Evolutionary conservation across 2,888 invertebrate species (phyloP).

Genomic region (Apeira syringaria): DNA sequence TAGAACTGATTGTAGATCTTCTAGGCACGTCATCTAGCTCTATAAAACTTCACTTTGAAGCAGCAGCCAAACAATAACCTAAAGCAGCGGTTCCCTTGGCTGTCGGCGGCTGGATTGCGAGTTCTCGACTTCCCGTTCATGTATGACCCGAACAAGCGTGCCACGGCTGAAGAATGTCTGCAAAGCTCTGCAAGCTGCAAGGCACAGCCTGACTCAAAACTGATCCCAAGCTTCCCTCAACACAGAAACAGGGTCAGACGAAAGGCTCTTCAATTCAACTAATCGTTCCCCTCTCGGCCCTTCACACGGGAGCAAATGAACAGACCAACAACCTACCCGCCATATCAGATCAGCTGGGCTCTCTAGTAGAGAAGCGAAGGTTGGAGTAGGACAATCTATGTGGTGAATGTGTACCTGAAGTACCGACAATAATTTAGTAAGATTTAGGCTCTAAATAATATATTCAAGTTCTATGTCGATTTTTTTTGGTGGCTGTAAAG

Average conservation of each 20-base stretch:
- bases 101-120: constrained; percentile 94
- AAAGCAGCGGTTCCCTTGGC: constrained; percentile 95
- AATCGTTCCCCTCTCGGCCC: constrained; percentile 68
- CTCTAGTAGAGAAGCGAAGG: constrained; percentile 91
- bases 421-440: background rate
- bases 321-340: constrained; percentile 90
- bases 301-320: constrained; percentile 86
- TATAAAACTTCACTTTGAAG: constrained; percentile 95
- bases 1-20: constrained; percentile 97
- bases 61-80: constrained; percentile 97
- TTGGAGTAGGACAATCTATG: constrained; percentile 68
- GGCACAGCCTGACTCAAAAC: constrained; percentile 96
- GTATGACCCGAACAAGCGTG: constrained; percentile 98
- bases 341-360: constrained; percentile 92
- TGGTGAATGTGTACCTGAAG: background rate
- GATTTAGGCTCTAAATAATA: too few species aligned
- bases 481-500: too few species aligned
- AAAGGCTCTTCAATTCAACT: constrained; percentile 64
- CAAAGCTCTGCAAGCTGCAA: constrained; percentile 98
- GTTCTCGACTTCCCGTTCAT: constrained; percentile 97
- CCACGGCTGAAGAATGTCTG: constrained; percentile 97
- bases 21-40: constrained; percentile 92
- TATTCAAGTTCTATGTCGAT: too few species aligned
- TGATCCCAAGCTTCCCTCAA: constrained; percentile 99
- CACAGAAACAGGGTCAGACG: constrained; percentile 89